Conservation (phyloP, 2,113 vertebrate genomes). For the Bothrops jararaca region DNA sequence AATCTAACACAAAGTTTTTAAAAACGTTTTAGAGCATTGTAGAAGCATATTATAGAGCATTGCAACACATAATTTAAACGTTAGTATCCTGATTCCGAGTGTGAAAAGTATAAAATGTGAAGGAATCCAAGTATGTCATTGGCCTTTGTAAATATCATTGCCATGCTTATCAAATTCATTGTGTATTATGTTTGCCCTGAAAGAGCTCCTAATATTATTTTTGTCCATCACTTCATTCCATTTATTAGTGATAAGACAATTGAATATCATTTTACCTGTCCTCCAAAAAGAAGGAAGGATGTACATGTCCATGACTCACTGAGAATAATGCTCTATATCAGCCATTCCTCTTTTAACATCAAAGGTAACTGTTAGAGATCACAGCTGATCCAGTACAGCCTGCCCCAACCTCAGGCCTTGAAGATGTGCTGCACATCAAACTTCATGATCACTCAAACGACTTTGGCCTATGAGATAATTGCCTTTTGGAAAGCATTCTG, state of each 20-base stretch:
- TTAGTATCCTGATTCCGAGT: background rate
- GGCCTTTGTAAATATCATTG: background rate
- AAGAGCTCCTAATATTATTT: background rate
- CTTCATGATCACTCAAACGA: background rate
- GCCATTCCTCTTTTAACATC: background rate
- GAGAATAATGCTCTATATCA: background rate
- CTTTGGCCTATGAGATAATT: background rate
- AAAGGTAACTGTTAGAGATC: background rate
- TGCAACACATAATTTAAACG: background rate
- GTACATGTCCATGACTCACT: background rate
- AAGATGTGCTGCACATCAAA: background rate
- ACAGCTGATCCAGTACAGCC: background rate
- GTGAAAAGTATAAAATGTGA: background rate
- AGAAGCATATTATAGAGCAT: background rate
- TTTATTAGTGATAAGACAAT: background rate
- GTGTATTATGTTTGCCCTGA: background rate
- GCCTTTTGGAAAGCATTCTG: background rate
- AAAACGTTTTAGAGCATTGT: background rate
- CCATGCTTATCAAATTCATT: background rate
- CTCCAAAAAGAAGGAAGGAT: background rate
- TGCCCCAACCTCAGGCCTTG: background rate
- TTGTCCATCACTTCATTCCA: background rate
- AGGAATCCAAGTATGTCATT: background rate
- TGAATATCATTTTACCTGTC: background rate
- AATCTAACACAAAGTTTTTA: background rate